Conservation (phyloP, 2,888 invertebrate species). For the Chalcosyrphus nemorum region DNA sequence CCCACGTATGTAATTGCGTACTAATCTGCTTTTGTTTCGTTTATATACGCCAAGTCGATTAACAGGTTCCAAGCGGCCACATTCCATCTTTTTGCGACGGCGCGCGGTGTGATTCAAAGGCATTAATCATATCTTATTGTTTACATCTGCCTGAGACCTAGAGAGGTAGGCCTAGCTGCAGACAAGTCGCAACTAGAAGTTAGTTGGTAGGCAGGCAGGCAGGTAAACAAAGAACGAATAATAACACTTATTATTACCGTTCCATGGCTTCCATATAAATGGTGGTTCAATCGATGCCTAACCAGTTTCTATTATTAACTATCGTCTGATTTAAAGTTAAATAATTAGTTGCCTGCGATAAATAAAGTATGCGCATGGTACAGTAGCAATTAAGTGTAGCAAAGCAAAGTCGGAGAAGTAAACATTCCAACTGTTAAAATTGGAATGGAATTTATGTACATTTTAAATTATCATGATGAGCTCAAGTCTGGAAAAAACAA, state of each 20-base stretch:
- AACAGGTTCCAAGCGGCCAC: constrained; percentile 33
- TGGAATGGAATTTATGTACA: not conserved
- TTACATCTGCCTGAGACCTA: constrained; percentile 25
- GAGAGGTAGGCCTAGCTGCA: not conserved
- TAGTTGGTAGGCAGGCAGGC: no score
- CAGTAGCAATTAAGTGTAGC: not conserved
- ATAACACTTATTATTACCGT: not conserved
- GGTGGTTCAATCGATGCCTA: constrained; percentile 1
- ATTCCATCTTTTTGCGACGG: constrained; percentile 32
- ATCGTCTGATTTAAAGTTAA: not conserved
- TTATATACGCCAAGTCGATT: constrained; percentile 7
- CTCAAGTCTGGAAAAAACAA: not conserved
- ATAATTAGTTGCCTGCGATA: not conserved
- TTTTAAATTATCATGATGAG: not conserved
- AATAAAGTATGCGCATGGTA: not conserved
- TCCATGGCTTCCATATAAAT: not conserved
- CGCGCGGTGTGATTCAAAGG: constrained; percentile 60
- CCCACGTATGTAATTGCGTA: constrained; percentile 33
- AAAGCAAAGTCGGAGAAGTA: not conserved
- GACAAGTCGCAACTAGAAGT: not conserved
- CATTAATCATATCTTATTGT: constrained; percentile 46
- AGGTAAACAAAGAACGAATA: constrained; percentile 3
- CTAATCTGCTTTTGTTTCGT: constrained; percentile 6
- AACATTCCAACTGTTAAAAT: not conserved
- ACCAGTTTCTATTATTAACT: constrained; percentile 9